These are phyloP conservation scores for Tricholauxania praeusta DNA, from an alignment of 2,888 invertebrate genomes.

Conservation along the genomic window DNA sequence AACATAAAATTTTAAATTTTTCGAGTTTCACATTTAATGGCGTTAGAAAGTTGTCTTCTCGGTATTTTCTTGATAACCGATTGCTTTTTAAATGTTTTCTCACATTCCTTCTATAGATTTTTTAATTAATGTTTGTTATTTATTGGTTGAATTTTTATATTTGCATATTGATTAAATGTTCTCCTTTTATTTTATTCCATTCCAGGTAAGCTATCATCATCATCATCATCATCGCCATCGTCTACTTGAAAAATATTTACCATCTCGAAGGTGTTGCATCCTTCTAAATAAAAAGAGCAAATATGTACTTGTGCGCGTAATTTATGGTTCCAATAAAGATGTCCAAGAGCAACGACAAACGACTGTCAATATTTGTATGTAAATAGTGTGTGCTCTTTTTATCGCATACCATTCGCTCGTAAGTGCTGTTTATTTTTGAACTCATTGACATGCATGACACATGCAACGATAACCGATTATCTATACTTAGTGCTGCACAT, in stretches of 20 bases:
- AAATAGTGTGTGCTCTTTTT: not conserved
- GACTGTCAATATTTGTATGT: constrained; percentile 21
- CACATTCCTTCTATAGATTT: not conserved
- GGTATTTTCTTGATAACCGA: not conserved
- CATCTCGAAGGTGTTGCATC: too few relatives aligned
- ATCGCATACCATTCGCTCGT: too few relatives aligned
- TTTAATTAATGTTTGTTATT: not conserved
- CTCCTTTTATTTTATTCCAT: too few relatives aligned
- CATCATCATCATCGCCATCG: too few relatives aligned
- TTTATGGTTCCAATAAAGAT: constrained; percentile 2
- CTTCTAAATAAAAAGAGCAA: too few relatives aligned
- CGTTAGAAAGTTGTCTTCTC: too few relatives aligned
- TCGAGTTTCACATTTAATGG: too few relatives aligned
- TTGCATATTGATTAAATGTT: too few relatives aligned
- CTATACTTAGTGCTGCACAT: not conserved
- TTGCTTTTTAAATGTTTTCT: not conserved
- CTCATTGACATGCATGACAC: constrained; percentile 19
- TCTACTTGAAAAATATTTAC: too few relatives aligned
- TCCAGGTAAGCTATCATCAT: too few relatives aligned
- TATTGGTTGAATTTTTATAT: too few relatives aligned
- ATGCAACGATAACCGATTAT: constrained; percentile 8
- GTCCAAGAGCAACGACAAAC: not conserved
- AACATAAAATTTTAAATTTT: too few relatives aligned
- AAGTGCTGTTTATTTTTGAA: not conserved
- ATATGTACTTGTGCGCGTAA: not conserved